These are phyloP conservation scores for Xylocopa sonorina DNA, from an alignment of 1,140 invertebrate genomes.

Conservation along the genomic window DNA sequence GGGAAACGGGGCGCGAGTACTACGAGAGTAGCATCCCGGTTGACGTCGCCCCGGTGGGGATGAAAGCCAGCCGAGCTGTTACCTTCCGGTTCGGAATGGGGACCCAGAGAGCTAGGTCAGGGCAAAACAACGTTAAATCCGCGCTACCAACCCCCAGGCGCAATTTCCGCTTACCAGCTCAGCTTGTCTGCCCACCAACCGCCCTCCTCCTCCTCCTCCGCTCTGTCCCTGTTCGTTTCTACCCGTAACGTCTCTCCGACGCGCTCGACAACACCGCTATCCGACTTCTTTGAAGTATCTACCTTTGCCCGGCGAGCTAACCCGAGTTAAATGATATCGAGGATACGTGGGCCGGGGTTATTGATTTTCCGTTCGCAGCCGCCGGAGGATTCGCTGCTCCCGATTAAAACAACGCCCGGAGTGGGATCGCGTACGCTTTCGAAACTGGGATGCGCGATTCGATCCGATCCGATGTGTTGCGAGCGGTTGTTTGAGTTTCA, in stretches of 20 bases:
- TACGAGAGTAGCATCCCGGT: slow-evolving; percentile 32
- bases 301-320: slow-evolving; percentile 52
- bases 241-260: neutral
- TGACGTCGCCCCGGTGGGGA: too few species aligned
- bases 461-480: too few species aligned
- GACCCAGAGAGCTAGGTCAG: slow-evolving; percentile 68
- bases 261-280: slow-evolving; percentile 8
- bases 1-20: slow-evolving; percentile 25
- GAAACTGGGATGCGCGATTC: too few species aligned
- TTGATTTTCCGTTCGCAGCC: slow-evolving; percentile 38
- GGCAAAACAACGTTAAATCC: slow-evolving; percentile 70
- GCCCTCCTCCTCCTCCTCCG: neutral
- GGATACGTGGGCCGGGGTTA: slow-evolving; percentile 26
- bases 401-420: slow-evolving; percentile 9
- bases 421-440: too few species aligned
- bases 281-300: slow-evolving; percentile 62
- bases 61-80: slow-evolving; percentile 63
- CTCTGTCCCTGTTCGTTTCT: neutral
- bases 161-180: slow-evolving; percentile 64
- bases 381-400: slow-evolving; percentile 3
- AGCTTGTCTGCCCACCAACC: neutral
- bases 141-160: slow-evolving; percentile 64
- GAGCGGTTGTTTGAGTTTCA: neutral
- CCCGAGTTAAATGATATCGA: slow-evolving; percentile 49
- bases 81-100: slow-evolving; percentile 67